Evolutionary conservation across 1,140 invertebrate genomes (phyloP), one percentile per base, ranked within the genome.

Genomic region (Habropoda laboriosa): DNA sequence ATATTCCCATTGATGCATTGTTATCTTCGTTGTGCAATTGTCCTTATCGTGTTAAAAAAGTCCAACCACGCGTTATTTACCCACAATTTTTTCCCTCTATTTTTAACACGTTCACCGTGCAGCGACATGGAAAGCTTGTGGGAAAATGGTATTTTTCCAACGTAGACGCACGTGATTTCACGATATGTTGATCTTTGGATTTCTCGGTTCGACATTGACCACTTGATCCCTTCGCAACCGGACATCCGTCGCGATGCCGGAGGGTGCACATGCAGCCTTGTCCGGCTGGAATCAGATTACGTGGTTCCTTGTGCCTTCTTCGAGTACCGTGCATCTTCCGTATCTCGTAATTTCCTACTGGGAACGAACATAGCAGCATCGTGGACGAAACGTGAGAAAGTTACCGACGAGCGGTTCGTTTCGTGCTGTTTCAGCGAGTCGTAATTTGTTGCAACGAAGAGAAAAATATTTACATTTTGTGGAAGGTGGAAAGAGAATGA

Each of bases 141-240:
- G 71, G 57, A 77, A 83, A 71, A 58, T 55, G 0, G 4, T 63
- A 24, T 66, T 57, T 45, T 38, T 57, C 13, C 16, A 61, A 0
- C 7, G 7, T 32, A 8, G 24, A 13, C 42, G 53, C 24, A 47
- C 51, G 47, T 64, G 58, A 74, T 47, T 47, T 70, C 8, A 6
- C 18, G 13, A 58, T 63, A 27, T 83, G 88, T 87, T 90, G 89
- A 86, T 89, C 81, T 87, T n/a, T 87, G 38, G 78, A 53, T 66
- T 57, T 51, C 72, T 51, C 45, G 57, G 30, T 53, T 63, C 60
- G 32, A 57, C 76, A 76, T 81, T 89, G 89, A 87, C 88, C 88
- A 86, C 83, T 89, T 83, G 86, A 88, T 90, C 82, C 81, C 75
- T 68, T 61, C 77, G n/a, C 55, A 58, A 87, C 87, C 88, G 90